Evolutionary conservation across 2,113 vertebrate genomes (phyloP).

Genomic region (Chionis minor): DNA sequence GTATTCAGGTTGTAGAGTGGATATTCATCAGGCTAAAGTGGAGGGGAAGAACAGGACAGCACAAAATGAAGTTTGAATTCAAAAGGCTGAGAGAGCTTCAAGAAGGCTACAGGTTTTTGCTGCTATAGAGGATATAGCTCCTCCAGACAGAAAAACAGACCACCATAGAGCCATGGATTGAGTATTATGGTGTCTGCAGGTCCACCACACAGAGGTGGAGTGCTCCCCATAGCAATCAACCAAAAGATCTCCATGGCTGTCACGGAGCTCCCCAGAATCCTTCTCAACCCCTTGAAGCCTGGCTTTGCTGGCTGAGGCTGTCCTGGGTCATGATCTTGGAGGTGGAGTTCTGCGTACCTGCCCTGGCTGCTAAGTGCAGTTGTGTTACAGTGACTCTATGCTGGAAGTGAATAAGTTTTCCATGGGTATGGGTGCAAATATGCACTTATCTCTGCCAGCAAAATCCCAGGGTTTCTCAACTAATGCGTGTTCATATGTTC

Average conservation of each 20-base stretch:
- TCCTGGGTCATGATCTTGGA: not conserved
- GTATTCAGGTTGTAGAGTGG: not conserved
- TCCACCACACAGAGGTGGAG: not conserved
- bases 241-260: not conserved
- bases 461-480: not conserved
- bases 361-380: not conserved
- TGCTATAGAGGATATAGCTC: not conserved
- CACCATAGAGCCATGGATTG: not conserved
- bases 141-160: not conserved
- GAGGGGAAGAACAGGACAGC: not conserved
- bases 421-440: not conserved
- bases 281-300: not conserved
- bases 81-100: not conserved
- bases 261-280: not conserved
- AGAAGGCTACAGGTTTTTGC: not conserved
- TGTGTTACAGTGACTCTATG: not conserved
- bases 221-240: rapidly evolving
- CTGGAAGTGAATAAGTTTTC: not conserved
- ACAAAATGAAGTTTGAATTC: not conserved
- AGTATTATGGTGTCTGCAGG: not conserved
- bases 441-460: not conserved
- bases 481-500: too few relatives aligned
- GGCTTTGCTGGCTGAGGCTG: not conserved
- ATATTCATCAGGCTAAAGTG: not conserved
- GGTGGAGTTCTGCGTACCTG: not conserved